phyloP scores from a whole-genome alignment of 2,113 vertebrate species.

The Seriola quinqueradiata region DNA sequence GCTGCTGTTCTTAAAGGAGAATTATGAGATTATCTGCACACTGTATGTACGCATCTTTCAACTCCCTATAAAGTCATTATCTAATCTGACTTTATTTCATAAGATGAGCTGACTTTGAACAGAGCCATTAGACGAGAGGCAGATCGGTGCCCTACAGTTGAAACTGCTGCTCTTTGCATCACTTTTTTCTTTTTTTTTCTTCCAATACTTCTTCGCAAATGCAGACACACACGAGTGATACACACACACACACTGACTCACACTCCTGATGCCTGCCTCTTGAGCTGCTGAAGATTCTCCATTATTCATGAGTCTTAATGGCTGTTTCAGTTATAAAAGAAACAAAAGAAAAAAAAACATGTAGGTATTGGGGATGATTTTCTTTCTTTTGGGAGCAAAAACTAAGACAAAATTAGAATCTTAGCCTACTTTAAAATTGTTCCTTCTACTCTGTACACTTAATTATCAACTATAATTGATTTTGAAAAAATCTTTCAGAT shows the following conservation, averaged over 20 bases:
- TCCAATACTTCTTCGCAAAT: conserved; percentile 9
- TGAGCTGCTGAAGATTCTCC: conserved; percentile 37
- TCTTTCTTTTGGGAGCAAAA: conserved; percentile 19
- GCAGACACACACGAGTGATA: conserved; percentile 19
- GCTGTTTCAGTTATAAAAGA: conserved; percentile 44
- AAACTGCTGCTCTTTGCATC: conserved; percentile 33
- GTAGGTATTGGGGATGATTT: conserved; percentile 26
- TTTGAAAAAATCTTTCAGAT: not conserved
- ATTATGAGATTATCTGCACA: conserved; percentile 45
- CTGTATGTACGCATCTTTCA: conserved; percentile 12
- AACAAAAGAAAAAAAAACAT: conserved; percentile 26
- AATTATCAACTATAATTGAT: conserved; percentile 23
- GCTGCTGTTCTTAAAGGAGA: conserved; percentile 39
- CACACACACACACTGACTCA: conserved; percentile 36
- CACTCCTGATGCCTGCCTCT: conserved; percentile 28
- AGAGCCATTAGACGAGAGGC: conserved; percentile 18
- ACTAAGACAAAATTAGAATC: conserved; percentile 6
- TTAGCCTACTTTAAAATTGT: not conserved
- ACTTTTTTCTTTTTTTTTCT: not conserved
- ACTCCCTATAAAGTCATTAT: conserved; percentile 39
- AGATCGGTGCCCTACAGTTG: conserved; percentile 22
- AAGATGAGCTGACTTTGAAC: conserved; percentile 45
- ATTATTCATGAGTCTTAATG: conserved; percentile 70
- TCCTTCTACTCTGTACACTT: not conserved
- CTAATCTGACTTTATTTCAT: conserved; percentile 40